Base-by-base conservation (phyloP, 2,113 vertebrate species). In the Calcarius ornatus region DNA sequence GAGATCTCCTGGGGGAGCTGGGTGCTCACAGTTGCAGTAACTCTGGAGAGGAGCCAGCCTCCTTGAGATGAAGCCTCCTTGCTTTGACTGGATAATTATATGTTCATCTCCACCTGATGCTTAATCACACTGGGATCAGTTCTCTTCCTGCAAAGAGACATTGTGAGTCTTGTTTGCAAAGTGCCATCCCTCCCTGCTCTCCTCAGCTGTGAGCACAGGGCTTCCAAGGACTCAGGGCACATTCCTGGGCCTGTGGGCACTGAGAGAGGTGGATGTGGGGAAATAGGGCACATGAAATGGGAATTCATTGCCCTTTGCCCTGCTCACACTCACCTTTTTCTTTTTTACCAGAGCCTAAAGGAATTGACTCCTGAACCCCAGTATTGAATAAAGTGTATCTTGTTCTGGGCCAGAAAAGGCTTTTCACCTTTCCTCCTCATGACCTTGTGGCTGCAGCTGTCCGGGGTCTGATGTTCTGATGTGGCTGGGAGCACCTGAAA, bases 41-140 rank as follows among this genome's bases (percentile, higher is more conserved):
- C 63, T 84, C 91, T 92, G 94, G 92, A 90, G 65, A 40, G 53
- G 20, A 90, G 86, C 87, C 92, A 94, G 2, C 13, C 42, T 83
- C 43, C 7, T 17, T 0, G 1, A 35, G 63, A 83, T 86, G 54
- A 59, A 68, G 94, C 90, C 84, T 86, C 88, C 72, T 92, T 88
- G 95, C 94, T 96, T 96, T 96, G 96, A 92, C 80, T 91, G 87
- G 45, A 40, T 95, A 96, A 95, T 96, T 95, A 48, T 15, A 38
- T 31, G 87, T 90, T 96, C 40, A 0, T 87, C 92, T 95, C 85
- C 69, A 45, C 56, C 76, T 87, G 82, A 65, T 54, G 89, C 93
- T 92, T 94, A 84, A 93, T 94, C 95, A 85, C 85, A 71, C 81
- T 30, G 23, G 73, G 91, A 95, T 91, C 85, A 85, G 30, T 88